Evolutionary conservation across 2,888 invertebrate genomes (phyloP), one percentile per base, ranked within the genome.

Genomic region (Eupeodes latifasciatus): DNA sequence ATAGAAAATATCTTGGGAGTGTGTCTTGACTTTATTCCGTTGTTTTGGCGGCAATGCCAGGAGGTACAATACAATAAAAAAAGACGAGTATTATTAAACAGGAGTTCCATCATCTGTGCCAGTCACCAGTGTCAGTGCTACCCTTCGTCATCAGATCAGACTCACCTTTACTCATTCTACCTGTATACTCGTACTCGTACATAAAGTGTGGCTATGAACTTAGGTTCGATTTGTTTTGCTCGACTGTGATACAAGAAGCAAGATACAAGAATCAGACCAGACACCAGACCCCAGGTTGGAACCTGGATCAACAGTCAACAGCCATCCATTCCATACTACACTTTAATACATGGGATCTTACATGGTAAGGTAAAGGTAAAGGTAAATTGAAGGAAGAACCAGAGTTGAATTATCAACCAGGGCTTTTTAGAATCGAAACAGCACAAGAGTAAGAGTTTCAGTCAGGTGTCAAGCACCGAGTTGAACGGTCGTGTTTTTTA

Each of bases 391-490:
- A 55, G 19, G 81, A 83, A 83, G 69, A 92, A 91, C 90, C 91
- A 90, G 90, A 90, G 90, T 92, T 91, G 92, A 91, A 91, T 91
- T 92, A 91, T 92, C 92, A 92, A 92, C 90, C 82, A 85, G 49
- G 84, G 72, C 79, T 81, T 92, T 92, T 92, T 91, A 92, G 92
- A 92, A 92, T 90, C 89, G 90, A 90, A 91, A 91, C 90, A 92
- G 91, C 91, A 91, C 40, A 9, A 9, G 6, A 91, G 90, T 90
- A 89, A 91, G 91, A 92, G 92, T 92, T 92, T 94, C 93, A 94
- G 93, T 94, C 93, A 93, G 93, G 92, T 93, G 93, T 93, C 92
- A 92, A 93, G 93, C 93, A 93, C 93, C 94, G 92, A 92, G 91
- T 91, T 91, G 92, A 91, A 92, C 93, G 93, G 93, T 93, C 92